phyloP scores from a whole-genome alignment of 2,797 vertebrate species.

The Danio albolineatus region DNA sequence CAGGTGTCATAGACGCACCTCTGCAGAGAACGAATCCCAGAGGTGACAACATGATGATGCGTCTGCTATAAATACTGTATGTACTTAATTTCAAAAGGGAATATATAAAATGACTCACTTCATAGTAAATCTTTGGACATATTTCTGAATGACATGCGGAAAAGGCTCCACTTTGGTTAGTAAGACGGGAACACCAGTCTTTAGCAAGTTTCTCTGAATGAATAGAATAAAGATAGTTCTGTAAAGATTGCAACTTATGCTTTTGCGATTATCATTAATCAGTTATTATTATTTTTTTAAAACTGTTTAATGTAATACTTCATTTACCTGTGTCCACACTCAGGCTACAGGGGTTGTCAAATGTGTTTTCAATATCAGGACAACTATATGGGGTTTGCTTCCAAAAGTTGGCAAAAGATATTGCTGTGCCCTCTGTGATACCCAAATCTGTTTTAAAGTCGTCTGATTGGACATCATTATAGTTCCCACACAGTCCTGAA shows the following conservation, averaged over 20 bases:
- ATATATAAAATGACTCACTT: slow-evolving; percentile 69
- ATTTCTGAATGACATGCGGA: slow-evolving; percentile 81
- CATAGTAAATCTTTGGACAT: slow-evolving; percentile 73
- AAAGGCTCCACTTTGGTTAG: slow-evolving; percentile 74
- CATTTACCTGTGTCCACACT: slow-evolving; percentile 80
- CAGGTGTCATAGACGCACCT: slow-evolving; percentile 85
- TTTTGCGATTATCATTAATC: not conserved
- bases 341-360: slow-evolving; percentile 79
- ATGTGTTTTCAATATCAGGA: slow-evolving; percentile 70
- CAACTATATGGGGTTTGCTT: slow-evolving; percentile 75
- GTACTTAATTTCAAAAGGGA: not conserved
- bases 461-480: slow-evolving; percentile 82
- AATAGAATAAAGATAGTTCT: slow-evolving; percentile 1
- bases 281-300: not conserved
- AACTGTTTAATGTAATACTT: not conserved
- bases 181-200: slow-evolving; percentile 80
- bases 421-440: slow-evolving; percentile 80
- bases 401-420: slow-evolving; percentile 85
- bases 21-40: slow-evolving; percentile 66
- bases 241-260: not conserved
- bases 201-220: slow-evolving; percentile 81
- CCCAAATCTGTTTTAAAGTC: slow-evolving; percentile 82
- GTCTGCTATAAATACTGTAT: no score
- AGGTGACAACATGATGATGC: not conserved
- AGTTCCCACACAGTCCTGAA: slow-evolving; percentile 72